These are phyloP conservation scores for human DNA, from an alignment of 2,113 vertebrate species.

Conservation along the genomic window DNA sequence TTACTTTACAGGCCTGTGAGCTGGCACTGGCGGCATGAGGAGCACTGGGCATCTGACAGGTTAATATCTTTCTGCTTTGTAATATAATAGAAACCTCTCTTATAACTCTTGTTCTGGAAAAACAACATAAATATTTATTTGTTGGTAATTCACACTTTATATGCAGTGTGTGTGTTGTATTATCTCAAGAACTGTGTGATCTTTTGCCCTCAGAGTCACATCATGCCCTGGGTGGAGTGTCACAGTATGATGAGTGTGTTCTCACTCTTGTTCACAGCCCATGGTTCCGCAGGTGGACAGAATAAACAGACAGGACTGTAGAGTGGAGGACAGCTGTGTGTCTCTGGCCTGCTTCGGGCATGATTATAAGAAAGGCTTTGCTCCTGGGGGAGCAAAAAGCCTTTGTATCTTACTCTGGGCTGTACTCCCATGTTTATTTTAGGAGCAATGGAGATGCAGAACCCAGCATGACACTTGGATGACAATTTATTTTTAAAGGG, in stretches of 20 bases:
- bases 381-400: neutral
- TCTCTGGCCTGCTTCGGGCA: neutral
- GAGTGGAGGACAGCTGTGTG: neutral
- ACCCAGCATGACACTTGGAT: constrained; percentile 55
- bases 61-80: neutral
- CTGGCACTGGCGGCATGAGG: neutral
- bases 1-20: neutral
- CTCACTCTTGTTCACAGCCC: neutral
- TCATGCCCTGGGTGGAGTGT: neutral
- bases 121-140: constrained; percentile 8
- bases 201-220: neutral
- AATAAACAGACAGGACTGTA: neutral
- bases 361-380: neutral
- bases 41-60: neutral
- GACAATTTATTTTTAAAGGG: constrained; percentile 64
- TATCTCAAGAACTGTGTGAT: neutral
- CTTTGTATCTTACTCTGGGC: neutral
- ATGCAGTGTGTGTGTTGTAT: neutral
- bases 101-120: neutral
- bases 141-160: neutral
- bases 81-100: neutral
- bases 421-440: constrained; percentile 22
- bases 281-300: neutral
- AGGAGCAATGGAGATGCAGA: constrained; percentile 37
- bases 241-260: neutral